Conservation (phyloP, 2,113 vertebrate genomes). For the Bambusicola thoracicus region DNA sequence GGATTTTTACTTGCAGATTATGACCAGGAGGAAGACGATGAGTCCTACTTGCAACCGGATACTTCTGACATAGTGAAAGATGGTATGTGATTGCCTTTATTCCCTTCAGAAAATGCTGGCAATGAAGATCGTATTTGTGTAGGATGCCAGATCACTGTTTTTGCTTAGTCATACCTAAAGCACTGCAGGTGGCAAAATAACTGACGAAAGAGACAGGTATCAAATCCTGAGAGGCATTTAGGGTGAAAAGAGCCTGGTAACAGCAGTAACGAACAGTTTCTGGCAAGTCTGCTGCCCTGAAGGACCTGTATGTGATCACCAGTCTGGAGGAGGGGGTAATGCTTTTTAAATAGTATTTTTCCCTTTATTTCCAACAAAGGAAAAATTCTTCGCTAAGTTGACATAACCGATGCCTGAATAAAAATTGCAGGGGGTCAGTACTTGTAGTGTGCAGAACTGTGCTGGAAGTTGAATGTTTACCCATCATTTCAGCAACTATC, state of each 20-base stretch:
- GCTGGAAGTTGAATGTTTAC: neutral
- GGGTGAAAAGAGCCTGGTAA: neutral
- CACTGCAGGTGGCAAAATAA: neutral
- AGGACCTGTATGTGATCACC: neutral
- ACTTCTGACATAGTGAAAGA: slow-evolving; percentile 60
- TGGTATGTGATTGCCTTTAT: slow-evolving; percentile 59
- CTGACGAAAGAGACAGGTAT: neutral
- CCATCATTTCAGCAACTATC: neutral
- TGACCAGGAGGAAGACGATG: slow-evolving; percentile 86
- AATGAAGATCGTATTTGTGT: neutral
- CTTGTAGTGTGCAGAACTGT: neutral
- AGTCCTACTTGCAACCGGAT: slow-evolving; percentile 89
- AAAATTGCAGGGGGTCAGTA: neutral
- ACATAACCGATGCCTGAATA: neutral
- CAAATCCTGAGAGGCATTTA: neutral
- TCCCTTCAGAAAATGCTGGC: neutral
- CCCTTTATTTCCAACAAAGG: neutral
- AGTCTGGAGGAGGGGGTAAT: neutral
- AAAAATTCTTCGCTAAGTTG: neutral
- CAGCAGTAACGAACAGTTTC: neutral
- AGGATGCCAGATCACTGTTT: neutral
- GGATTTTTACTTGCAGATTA: slow-evolving; percentile 80
- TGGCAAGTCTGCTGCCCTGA: neutral
- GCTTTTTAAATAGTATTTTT: neutral
- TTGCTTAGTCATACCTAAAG: neutral